Evolutionary conservation across 2,888 invertebrate genomes (phyloP).

Genomic region (Catonia carolina): DNA sequence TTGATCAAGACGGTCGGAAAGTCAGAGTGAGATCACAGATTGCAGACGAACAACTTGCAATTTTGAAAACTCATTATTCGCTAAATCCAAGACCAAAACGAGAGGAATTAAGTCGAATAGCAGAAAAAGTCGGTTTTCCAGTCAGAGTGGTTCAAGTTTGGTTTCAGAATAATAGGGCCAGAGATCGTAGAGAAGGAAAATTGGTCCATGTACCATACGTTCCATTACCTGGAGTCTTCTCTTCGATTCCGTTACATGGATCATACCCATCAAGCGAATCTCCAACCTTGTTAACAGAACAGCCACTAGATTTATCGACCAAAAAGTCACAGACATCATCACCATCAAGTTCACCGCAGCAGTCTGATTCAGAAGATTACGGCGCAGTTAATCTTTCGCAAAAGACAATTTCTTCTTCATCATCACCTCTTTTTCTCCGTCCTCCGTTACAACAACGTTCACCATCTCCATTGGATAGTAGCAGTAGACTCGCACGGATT

Average conservation of each 20-base stretch:
- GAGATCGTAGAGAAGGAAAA: constrained; percentile 67
- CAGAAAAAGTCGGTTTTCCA: constrained; percentile 58
- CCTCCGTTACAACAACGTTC: constrained; percentile 45
- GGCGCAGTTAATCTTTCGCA: constrained; percentile 72
- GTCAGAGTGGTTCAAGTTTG: constrained; percentile 83
- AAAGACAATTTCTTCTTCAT: constrained; percentile 44
- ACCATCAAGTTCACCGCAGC: constrained; percentile 56
- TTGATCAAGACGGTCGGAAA: constrained; percentile 42
- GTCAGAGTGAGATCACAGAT: constrained; percentile 90
- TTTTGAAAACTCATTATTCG: constrained; percentile 83
- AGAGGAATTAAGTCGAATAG: constrained; percentile 86
- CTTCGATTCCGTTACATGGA: constrained; percentile 17
- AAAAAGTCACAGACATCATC: constrained; percentile 61
- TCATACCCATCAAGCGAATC: constrained; percentile 18
- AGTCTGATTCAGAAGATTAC: constrained; percentile 55
- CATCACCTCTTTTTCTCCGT: constrained; percentile 48
- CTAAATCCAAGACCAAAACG: constrained; percentile 89
- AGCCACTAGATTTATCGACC: constrained; percentile 86
- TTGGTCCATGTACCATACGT: constrained; percentile 46
- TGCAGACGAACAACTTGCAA: constrained; percentile 85
- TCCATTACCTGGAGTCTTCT: constrained; percentile 34
- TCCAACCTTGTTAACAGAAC: constrained; percentile 47
- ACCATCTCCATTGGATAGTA: constrained; percentile 47
- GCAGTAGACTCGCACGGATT: constrained; percentile 46
- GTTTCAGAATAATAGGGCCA: constrained; percentile 93